A percentile compares a stretch with the other conserved stretches of the same genome.
These are phyloP conservation scores for Procavia capensis DNA, from an alignment of 2,113 vertebrate species.

Conservation along the genomic window DNA sequence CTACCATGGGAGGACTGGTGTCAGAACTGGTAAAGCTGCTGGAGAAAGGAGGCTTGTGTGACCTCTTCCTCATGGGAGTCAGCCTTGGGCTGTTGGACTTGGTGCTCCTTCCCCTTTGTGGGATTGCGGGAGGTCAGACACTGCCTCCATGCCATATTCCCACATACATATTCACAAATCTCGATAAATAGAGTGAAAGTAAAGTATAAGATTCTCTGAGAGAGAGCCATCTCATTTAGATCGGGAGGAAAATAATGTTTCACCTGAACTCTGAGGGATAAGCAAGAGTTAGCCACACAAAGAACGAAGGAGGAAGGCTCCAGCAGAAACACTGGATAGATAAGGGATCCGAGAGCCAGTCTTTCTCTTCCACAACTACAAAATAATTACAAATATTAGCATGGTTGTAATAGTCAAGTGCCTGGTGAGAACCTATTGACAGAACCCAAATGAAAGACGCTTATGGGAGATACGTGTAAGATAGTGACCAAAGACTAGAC, in stretches of 20 bases:
- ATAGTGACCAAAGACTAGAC: background rate
- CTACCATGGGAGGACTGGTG: too few species aligned
- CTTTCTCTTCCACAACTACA: background rate
- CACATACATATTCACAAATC: background rate
- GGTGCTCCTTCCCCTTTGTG: too few species aligned
- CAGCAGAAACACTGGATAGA: background rate
- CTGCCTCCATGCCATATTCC: too few species aligned
- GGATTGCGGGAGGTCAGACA: too few species aligned
- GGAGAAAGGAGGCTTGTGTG: too few species aligned
- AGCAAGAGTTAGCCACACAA: background rate
- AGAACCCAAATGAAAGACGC: background rate
- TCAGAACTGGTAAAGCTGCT: too few species aligned
- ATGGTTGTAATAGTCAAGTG: background rate
- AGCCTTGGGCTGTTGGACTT: too few species aligned
- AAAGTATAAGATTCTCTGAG: background rate
- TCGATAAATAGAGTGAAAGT: background rate
- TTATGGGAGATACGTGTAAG: background rate
- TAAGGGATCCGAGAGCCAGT: background rate
- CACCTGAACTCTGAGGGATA: background rate
- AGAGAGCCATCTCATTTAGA: background rate
- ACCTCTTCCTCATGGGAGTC: too few species aligned
- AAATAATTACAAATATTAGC: background rate
- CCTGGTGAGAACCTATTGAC: background rate
- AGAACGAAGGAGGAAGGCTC: background rate
- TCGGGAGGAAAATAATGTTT: background rate